Base-by-base conservation (phyloP, 2,888 invertebrate species). In the Eubasilissa splendida region DNA sequence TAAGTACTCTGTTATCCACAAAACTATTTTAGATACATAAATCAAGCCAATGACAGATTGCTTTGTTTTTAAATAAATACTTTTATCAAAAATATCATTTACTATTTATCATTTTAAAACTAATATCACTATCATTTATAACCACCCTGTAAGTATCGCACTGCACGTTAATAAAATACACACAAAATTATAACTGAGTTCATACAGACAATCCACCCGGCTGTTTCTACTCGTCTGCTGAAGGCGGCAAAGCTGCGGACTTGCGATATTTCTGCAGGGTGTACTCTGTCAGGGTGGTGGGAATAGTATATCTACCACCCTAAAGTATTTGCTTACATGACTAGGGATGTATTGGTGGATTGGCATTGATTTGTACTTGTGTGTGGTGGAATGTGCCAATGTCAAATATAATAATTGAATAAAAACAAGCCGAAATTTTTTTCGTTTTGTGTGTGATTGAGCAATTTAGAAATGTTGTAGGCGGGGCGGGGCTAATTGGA, bases 111-210 rank as follows among this genome's bases (percentile, higher is more conserved):
- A n/a, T n/a, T n/a, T n/a, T n/a, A n/a, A n/a, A n/a, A 22, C 22
- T 22, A 22, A 22, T 22, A 22, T 22, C 22, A 42, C 7, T 42
- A 42, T 42, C 42, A 42, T 76, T 82, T 60, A 0, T 75, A 65
- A 78, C 66, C 75, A 76, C 54, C 33, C 78, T 82, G 60, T 82
- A 7, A 76, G 31, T 78, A 58, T 77, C 77, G 77, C 56, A 63
- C 63, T 53, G 63, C 14, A 68, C 81, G 74, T 68, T 78, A 82
- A 82, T 82, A 82, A 82, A 82, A 80, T 76, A 80, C 80, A 82
- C 80, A 82, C 74, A 79, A 76, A 80, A 82, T 79, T 77, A 82
- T 66, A 75, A 63, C 42, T 12, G 71, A 73, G 50, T 31, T 70
- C 11, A 76, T 82, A 80, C 79, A 68, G 50, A 53, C 59, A 71